These are phyloP conservation scores for Tachyglossus aculeatus DNA, from an alignment of 2,797 vertebrate species.

Conservation along the genomic window DNA sequence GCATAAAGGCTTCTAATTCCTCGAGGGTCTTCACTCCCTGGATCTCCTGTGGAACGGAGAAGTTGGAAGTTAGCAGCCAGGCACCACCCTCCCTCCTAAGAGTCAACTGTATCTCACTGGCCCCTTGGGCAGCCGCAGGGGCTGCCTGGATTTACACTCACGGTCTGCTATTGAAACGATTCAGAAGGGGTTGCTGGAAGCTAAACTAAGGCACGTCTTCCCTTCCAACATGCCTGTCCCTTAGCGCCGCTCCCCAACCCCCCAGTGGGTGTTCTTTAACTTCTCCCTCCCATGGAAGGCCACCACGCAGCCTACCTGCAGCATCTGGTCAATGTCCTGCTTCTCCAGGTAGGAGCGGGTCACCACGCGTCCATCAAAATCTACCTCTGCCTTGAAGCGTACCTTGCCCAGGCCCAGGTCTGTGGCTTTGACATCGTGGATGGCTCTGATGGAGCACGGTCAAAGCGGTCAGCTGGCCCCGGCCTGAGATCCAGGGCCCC, in stretches of 20 bases:
- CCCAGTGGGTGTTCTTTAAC: no score
- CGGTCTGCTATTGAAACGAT: background rate
- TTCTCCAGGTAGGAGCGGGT: conserved; percentile 97
- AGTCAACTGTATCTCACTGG: no score
- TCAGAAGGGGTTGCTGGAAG: background rate
- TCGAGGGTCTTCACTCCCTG: conserved; percentile 94
- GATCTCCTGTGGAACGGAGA: conserved; percentile 86
- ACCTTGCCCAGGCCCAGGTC: conserved; percentile 97
- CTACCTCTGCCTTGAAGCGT: conserved; percentile 98
- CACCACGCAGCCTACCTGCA: conserved; percentile 82
- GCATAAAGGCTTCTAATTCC: conserved; percentile 94
- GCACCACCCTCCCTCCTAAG: no score
- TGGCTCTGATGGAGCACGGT: no score
- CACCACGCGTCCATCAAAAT: conserved; percentile 97
- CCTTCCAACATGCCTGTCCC: no score
- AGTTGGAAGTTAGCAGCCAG: no score
- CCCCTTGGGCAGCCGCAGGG: no score
- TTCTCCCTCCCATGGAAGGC: no score
- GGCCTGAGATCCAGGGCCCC: no score
- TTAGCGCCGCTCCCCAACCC: no score
- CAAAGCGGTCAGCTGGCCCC: no score
- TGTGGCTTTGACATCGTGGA: conserved; percentile 98
- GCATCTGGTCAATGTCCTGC: conserved; percentile 96
- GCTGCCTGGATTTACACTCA: background rate
- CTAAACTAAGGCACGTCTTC: no score